Evolutionary conservation across 2,797 vertebrate genomes (phyloP).

Genomic region (Carcharodon carcharias): DNA sequence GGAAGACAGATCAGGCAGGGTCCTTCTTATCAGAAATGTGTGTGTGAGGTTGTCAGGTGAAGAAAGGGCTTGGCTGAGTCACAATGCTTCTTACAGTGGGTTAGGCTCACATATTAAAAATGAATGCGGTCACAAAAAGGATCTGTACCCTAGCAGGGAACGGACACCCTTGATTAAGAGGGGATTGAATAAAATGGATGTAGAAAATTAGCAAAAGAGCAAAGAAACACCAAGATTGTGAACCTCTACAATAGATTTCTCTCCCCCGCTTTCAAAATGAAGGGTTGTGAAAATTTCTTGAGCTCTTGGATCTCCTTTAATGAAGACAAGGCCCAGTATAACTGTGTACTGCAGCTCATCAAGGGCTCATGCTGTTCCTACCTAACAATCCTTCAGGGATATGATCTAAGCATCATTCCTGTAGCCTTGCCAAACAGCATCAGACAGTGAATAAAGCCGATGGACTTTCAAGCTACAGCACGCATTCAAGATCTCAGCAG

Average conservation of each 20-base stretch:
- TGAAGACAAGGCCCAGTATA: neutral
- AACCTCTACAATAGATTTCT: neutral
- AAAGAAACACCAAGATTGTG: neutral
- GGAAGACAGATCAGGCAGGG: no score
- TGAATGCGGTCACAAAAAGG: no score
- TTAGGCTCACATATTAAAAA: neutral
- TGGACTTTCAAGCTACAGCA: neutral
- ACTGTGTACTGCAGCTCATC: neutral
- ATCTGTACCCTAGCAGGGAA: neutral
- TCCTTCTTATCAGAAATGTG: neutral
- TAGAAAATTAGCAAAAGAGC: neutral
- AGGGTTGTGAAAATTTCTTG: neutral
- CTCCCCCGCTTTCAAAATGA: neutral
- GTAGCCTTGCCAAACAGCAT: conserved; percentile 1
- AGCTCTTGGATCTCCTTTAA: neutral
- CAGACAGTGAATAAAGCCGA: neutral
- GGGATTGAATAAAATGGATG: neutral
- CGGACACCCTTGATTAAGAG: neutral
- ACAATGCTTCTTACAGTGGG: neutral
- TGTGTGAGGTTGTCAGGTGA: neutral
- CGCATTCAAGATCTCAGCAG: neutral
- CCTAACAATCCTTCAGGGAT: neutral
- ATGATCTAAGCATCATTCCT: neutral
- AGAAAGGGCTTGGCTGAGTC: neutral
- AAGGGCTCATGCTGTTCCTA: neutral